Base-by-base conservation (phyloP, 2,888 invertebrate genomes). In the Galerucella calmariensis region DNA sequence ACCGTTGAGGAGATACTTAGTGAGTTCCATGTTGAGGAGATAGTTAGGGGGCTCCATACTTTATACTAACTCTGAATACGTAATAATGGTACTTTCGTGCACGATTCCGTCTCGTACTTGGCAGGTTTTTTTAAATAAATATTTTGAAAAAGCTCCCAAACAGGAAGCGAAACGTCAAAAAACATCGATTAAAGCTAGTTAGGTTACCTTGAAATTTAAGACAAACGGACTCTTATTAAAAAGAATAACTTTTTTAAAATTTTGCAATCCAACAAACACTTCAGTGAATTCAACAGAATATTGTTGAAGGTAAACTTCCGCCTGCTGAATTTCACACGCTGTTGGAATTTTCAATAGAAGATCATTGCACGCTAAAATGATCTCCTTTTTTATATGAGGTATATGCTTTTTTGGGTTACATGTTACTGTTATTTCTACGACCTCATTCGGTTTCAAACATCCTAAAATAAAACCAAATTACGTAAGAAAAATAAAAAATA, bases 271-370 rank as follows among this genome's bases (percentile, higher is more conserved):
- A 71, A 91, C 88, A 79, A 88, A 92, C 0, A 92, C 91, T 63
- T 91, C 90, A 4, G 88, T 86, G 80, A 93, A 90, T 76, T 88
- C 81, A 1, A 92, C 84, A 0, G 86, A 85, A 58, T 88, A 83
- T 72, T 89, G 89, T 72, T 91, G 90, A 14, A 92, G 80, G 70
- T 87, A 85, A 65, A 92, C 85, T 44, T 85, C 87, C 2, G 89
- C 90, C 62, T 88, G 87, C 51, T 88, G 84, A 0, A 90, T 89
- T 5, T 86, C 84, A 14, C 90, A 90, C 14, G 59, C 56, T 2
- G 71, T 53, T 14, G 76, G 72, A 24, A 75, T 67, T 24, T 63
- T 71, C 68, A 75, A 8, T 27, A 53, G 63, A 12, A 77, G 53
- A 67, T 78, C 77, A 4, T 56, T 53, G 24, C 73, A 77, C 16